Evolutionary conservation across 37 sponge, comb jelly and placozoan species (phyloP), one percentile per base, ranked within the genome.

Genomic region (Beroe ovata): DNA sequence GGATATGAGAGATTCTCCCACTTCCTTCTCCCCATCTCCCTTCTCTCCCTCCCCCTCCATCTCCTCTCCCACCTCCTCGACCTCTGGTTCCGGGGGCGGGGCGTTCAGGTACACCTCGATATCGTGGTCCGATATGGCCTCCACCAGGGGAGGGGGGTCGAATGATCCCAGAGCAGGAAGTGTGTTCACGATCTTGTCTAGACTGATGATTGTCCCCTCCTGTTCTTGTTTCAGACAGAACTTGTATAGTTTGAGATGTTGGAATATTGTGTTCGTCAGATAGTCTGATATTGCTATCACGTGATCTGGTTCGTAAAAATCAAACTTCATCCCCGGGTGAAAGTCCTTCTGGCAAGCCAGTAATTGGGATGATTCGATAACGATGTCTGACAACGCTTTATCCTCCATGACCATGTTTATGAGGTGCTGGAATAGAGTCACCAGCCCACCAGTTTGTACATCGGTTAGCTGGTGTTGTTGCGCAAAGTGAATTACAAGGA

Each of bases 101-200:
- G 84, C 84, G 84, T 77, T 77, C 84, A 77, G 84, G 41, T 77
- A 77, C 42, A 36, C 26, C 84, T 77, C 84, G 8, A 77, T 77
- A 77, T 77, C 84, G 54, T 77, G 84, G 1, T 77, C 84, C 4
- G 84, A 77, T 11, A 77, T 77, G 22, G 84, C 84, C 25, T 77
- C 84, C 0, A 54, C 84, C 1, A 77, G 84, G 8, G 84, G 84
- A 8, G 84, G 84, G 18, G 84, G 84, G n/a, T 77, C 84, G 84
- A 77, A 77, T 29, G 84, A 77, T 28, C 84, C 84, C 25, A 36
- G 42, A 21, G 84, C 36, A 8, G 84, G 84, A 40, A 8, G 28
- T n/a, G 84, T 77, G 54, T 77, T 33, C 36, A 77, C 84, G 47
- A 77, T 77, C 47, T 77, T 77, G 8, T 77, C 84, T 1, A 77